Percentiles rank a stretch among this genome's conserved stretches.
These are phyloP conservation scores for Sebastes diaconus DNA, from an alignment of 2,797 vertebrate species.

Conservation along the genomic window DNA sequence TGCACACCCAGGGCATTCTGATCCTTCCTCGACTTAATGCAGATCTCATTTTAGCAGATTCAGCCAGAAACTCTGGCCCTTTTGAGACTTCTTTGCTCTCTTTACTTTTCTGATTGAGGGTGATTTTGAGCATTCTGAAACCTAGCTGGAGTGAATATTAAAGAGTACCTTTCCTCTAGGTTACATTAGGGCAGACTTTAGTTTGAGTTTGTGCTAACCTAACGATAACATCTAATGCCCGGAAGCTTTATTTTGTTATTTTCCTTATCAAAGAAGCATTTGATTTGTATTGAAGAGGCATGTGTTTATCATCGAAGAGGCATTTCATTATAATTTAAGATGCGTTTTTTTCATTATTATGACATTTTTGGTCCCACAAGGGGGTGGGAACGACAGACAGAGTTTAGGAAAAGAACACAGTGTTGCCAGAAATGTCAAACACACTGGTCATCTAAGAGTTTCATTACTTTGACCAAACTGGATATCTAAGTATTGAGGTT, in stretches of 20 bases:
- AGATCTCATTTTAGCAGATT: not conserved
- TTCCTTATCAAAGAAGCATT: not conserved
- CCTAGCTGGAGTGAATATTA: too few relatives aligned
- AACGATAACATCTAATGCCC: too few relatives aligned
- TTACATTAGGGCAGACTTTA: too few relatives aligned
- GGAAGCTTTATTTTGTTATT: too few relatives aligned
- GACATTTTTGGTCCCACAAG: accelerated
- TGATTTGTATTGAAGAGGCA: accelerated
- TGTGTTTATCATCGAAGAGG: not conserved
- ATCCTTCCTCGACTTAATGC: not conserved
- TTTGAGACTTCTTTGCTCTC: too few relatives aligned
- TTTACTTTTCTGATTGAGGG: too few relatives aligned
- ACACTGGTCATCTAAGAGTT: not conserved
- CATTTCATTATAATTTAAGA: not conserved
- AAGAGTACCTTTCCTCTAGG: too few relatives aligned
- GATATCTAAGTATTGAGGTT: conserved; percentile 16
- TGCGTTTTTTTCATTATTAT: not conserved
- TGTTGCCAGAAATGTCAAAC: conserved; percentile 1
- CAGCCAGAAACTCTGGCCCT: too few relatives aligned
- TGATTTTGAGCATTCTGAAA: too few relatives aligned
- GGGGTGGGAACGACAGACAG: too few relatives aligned
- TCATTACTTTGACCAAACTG: conserved; percentile 15
- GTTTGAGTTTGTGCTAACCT: too few relatives aligned
- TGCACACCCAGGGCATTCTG: not conserved
- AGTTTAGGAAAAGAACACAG: not conserved